These are phyloP conservation scores for Aphaenogaster rudis DNA, from an alignment of 1,140 invertebrate species.

Conservation along the genomic window DNA sequence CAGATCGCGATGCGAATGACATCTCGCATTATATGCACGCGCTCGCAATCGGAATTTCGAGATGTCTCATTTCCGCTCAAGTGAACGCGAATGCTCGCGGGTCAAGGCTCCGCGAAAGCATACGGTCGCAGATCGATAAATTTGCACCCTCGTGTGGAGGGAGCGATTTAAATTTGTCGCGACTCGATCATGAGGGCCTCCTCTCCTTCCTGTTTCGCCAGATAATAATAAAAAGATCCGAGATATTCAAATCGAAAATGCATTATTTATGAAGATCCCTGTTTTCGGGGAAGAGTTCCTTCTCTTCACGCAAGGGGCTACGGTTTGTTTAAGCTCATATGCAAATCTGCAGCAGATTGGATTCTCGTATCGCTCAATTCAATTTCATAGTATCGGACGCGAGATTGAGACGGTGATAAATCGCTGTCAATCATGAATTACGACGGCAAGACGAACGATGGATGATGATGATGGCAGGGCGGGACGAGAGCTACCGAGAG, in stretches of 20 bases:
- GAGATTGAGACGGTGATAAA: constrained; percentile 39
- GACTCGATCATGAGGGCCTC: neutral
- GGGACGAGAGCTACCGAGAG: constrained; percentile 15
- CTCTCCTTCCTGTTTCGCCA: neutral
- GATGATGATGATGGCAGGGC: constrained; percentile 38
- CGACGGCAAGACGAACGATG: constrained; percentile 35
- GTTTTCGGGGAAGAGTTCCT: neutral
- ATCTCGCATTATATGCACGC: constrained; percentile 17
- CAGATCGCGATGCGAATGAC: constrained; percentile 2
- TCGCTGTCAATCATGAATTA: constrained; percentile 46
- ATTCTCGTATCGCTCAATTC: constrained; percentile 12
- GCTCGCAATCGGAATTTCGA: constrained; percentile 10
- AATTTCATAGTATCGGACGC: constrained; percentile 23
- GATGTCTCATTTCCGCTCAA: neutral
- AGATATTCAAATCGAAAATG: neutral
- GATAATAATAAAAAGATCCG: neutral
- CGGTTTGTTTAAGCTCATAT: neutral
- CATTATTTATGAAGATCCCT: neutral
- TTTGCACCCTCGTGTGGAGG: neutral
- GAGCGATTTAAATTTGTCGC: neutral
- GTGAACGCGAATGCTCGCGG: constrained; percentile 10
- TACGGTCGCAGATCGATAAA: neutral
- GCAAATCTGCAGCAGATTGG: constrained; percentile 33
- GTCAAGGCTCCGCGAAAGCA: neutral
- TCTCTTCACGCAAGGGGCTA: neutral